Evolutionary conservation across 1,140 invertebrate species (phyloP).

Genomic region (Drosophila malerkotliana): DNA sequence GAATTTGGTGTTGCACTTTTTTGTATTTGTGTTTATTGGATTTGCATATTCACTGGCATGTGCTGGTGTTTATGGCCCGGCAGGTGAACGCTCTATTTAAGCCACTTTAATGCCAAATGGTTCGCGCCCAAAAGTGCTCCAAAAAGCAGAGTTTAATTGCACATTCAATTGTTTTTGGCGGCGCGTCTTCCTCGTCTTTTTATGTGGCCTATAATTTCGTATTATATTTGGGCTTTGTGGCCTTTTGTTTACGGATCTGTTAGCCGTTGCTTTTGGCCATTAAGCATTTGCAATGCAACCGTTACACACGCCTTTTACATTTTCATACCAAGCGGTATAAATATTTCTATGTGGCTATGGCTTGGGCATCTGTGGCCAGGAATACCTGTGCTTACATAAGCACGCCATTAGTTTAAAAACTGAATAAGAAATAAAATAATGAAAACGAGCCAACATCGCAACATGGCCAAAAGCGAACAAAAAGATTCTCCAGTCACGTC

Average conservation of each 20-base stretch:
- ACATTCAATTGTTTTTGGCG: slow-evolving; percentile 30
- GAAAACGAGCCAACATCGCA: neutral
- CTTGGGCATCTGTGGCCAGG: slow-evolving; percentile 17
- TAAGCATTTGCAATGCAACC: slow-evolving; percentile 33
- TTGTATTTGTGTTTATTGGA: neutral
- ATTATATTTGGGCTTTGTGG: slow-evolving; percentile 30
- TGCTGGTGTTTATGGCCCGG: neutral
- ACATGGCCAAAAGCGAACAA: slow-evolving; percentile 17
- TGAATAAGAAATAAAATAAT: neutral
- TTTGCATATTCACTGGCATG: slow-evolving; percentile 6
- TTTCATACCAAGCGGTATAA: slow-evolving; percentile 12
- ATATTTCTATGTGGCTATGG: neutral
- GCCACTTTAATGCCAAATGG: slow-evolving; percentile 29
- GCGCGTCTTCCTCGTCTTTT: slow-evolving; percentile 18
- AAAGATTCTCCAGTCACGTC: slow-evolving; percentile 46
- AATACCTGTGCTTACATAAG: slow-evolving; percentile 32
- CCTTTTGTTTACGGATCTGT: slow-evolving; percentile 41
- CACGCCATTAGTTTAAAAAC: slow-evolving; percentile 1
- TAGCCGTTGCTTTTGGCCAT: slow-evolving; percentile 11
- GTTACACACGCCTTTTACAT: slow-evolving; percentile 33
- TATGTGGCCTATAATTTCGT: slow-evolving; percentile 52
- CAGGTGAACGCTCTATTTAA: slow-evolving; percentile 68
- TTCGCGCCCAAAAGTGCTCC: slow-evolving; percentile 33
- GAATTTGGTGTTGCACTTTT: neutral
- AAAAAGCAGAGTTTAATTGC: slow-evolving; percentile 55